Evolutionary conservation across 2,888 invertebrate species (phyloP).

Genomic region (Plagodis dolabraria): DNA sequence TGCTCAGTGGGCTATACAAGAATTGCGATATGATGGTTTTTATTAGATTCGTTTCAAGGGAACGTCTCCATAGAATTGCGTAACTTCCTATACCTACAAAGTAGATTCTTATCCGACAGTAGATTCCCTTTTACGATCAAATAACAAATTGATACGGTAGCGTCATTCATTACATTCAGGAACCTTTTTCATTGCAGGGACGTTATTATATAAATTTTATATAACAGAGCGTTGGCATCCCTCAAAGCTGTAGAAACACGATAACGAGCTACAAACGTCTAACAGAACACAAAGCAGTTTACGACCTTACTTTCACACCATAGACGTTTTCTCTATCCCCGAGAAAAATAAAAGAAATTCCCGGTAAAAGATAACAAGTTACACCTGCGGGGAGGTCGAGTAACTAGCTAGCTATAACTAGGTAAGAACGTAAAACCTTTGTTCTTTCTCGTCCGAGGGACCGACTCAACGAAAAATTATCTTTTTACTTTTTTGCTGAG

Average conservation of each 20-base stretch:
- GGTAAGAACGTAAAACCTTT: constrained; percentile 75
- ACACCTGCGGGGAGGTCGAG: constrained; percentile 74
- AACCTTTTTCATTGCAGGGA: constrained; percentile 2
- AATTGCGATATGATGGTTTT: constrained; percentile 21
- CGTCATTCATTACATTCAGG: neutral
- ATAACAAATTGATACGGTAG: constrained; percentile 7
- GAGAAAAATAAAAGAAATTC: constrained; percentile 66
- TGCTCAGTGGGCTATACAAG: constrained; percentile 4
- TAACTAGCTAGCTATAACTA: constrained; percentile 78
- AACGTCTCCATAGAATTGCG: constrained; percentile 14
- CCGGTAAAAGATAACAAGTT: constrained; percentile 74
- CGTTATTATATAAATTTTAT: constrained; percentile 5
- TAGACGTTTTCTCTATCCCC: constrained; percentile 54
- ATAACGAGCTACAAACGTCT: constrained; percentile 42
- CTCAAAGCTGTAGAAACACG: constrained; percentile 36
- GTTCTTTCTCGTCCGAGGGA: constrained; percentile 72
- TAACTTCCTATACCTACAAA: constrained; percentile 2
- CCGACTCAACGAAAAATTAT: constrained; percentile 76
- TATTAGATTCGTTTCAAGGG: constrained; percentile 13
- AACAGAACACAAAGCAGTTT: constrained; percentile 47
- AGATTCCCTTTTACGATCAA: constrained; percentile 6
- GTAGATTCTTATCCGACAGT: constrained; percentile 8
- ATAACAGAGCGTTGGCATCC: constrained; percentile 24
- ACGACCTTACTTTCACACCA: constrained; percentile 57
- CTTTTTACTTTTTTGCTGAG: constrained; percentile 79